Percentiles rank a stretch among this genome's conserved stretches.
Evolutionary conservation across 1,140 invertebrate genomes (phyloP).

Genomic region (Sitobion miscanthi): DNA sequence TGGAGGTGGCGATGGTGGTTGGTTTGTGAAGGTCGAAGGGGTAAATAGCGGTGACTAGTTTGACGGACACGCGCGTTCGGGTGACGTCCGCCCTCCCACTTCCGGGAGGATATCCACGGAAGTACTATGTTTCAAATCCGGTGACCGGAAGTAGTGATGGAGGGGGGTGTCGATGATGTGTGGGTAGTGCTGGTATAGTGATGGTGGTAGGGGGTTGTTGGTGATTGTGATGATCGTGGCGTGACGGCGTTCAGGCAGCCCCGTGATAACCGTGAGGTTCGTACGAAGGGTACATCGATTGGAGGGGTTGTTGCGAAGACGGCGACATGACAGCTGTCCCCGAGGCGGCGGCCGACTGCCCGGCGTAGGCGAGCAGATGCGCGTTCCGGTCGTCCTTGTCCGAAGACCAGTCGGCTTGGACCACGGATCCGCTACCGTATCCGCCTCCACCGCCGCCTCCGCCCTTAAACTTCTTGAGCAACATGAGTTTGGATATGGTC

Average conservation of each 20-base stretch:
- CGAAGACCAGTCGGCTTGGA: constrained; percentile 31
- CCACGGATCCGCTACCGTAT: neutral
- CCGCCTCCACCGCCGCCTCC: neutral
- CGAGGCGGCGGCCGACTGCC: neutral
- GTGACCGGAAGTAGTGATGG: neutral
- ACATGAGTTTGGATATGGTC: constrained; percentile 60
- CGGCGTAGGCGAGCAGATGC: constrained; percentile 15
- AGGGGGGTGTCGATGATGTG: neutral
- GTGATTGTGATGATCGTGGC: neutral
- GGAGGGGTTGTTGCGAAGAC: neutral
- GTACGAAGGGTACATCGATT: constrained; percentile 17
- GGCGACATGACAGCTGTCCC: neutral
- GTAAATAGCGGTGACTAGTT: neutral
- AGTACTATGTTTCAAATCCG: neutral
- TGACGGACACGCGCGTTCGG: neutral
- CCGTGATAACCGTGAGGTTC: constrained; percentile 24
- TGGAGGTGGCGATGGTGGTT: neutral
- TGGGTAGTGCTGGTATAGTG: neutral
- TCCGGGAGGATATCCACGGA: neutral
- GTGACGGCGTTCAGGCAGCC: neutral
- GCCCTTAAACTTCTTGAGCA: constrained; percentile 60
- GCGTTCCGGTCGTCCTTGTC: constrained; percentile 48
- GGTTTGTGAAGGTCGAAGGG: neutral
- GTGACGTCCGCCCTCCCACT: neutral
- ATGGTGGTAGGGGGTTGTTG: neutral